phyloP scores from a whole-genome alignment of 2,113 vertebrate species.

The Oncorhynchus clarkii region DNA sequence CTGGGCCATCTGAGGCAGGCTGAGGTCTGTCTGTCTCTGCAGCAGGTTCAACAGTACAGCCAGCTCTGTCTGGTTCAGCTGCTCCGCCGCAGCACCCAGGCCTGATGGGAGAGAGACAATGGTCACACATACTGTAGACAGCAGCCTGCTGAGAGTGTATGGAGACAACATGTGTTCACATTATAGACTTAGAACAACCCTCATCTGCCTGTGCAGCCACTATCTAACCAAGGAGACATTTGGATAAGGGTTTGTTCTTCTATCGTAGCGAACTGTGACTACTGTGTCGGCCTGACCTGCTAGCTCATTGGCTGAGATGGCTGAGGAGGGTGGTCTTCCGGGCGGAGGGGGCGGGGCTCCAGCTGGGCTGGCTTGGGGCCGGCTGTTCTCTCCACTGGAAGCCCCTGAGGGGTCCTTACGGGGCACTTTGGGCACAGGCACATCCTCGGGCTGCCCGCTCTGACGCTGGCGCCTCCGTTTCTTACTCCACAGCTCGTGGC shows the following conservation, averaged over 20 bases:
- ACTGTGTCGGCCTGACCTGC: constrained; percentile 57
- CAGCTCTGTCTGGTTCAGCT: constrained; percentile 94
- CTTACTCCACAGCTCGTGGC: constrained; percentile 98
- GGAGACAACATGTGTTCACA: not conserved
- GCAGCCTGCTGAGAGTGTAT: not conserved
- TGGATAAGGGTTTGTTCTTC: not conserved
- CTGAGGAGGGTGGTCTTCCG: constrained; percentile 51
- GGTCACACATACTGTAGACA: constrained; percentile 2
- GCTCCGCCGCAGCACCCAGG: constrained; percentile 88
- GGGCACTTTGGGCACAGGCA: constrained; percentile 84
- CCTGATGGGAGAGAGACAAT: constrained; percentile 56
- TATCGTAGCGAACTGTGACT: not conserved
- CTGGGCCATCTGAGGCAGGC: constrained; percentile 90
- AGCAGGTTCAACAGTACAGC: constrained; percentile 94
- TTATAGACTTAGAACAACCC: not conserved
- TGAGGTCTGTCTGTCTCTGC: constrained; percentile 94
- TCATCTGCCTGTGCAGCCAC: not conserved
- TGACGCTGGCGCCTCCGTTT: constrained; percentile 90
- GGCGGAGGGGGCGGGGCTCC: constrained; percentile 69
- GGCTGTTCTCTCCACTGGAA: constrained; percentile 82
- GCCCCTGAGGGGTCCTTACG: constrained; percentile 85
- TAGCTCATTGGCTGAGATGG: constrained; percentile 61
- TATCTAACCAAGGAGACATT: not conserved
- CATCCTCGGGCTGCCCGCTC: constrained; percentile 86
- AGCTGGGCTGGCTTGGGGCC: constrained; percentile 77